These are phyloP conservation scores for Molossus alvarezi DNA, from an alignment of 2,797 vertebrate genomes.

Conservation along the genomic window DNA sequence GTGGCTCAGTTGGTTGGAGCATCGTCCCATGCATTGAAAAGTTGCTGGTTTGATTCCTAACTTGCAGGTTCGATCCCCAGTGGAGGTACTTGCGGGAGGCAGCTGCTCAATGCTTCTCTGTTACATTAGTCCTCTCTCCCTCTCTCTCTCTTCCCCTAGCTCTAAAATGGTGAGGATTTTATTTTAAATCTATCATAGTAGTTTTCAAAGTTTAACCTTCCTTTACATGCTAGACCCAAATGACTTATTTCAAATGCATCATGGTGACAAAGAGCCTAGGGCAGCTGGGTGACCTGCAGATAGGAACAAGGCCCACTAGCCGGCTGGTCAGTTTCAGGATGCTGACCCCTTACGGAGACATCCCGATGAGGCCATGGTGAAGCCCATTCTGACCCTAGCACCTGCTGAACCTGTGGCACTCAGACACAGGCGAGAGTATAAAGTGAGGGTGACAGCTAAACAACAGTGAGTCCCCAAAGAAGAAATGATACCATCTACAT, in stretches of 20 bases:
- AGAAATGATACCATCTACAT: not conserved
- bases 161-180: no score
- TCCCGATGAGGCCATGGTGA: not conserved
- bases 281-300: not conserved
- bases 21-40: no score
- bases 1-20: no score
- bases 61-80: no score
- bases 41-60: no score
- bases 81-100: no score
- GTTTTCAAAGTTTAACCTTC: not conserved
- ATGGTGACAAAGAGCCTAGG: not conserved
- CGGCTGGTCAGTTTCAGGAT: not conserved
- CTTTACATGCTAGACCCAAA: not conserved
- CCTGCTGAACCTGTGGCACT: not conserved
- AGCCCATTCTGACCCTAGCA: not conserved
- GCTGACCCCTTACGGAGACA: not conserved
- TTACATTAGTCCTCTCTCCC: no score
- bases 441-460: not conserved
- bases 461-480: not conserved
- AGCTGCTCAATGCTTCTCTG: no score
- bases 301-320: not conserved
- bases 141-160: no score
- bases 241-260: not conserved
- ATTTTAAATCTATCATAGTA: not conserved
- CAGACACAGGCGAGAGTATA: not conserved